These are phyloP conservation scores for Mus spicilegus DNA, from an alignment of 2,113 vertebrate genomes.

Conservation along the genomic window DNA sequence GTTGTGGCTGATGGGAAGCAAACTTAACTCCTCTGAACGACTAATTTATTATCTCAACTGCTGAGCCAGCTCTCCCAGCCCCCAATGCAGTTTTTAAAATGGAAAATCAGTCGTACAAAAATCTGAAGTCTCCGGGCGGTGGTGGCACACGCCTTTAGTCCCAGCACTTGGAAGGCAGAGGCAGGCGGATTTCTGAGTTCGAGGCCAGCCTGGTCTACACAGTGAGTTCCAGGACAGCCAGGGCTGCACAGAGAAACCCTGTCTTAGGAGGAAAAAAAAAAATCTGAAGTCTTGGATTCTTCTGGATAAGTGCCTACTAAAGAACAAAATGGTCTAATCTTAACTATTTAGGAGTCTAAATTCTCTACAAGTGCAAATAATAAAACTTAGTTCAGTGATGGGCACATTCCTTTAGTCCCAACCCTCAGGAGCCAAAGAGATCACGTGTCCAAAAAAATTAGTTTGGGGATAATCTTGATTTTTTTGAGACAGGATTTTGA, in stretches of 20 bases:
- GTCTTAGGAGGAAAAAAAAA: neutral
- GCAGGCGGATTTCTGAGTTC: too few relatives aligned
- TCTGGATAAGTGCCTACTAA: slow-evolving; percentile 19
- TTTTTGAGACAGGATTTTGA: neutral
- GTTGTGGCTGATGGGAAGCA: neutral
- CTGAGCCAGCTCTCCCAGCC: neutral
- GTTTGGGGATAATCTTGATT: neutral
- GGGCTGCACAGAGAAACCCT: too few relatives aligned
- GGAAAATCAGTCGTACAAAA: slow-evolving; percentile 48
- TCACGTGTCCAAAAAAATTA: neutral
- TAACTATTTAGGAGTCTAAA: slow-evolving; percentile 2
- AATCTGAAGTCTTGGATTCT: slow-evolving; percentile 2
- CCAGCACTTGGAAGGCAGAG: too few relatives aligned
- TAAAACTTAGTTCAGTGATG: neutral
- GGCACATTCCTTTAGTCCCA: neutral
- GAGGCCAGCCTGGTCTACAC: too few relatives aligned
- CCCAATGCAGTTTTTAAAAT: neutral
- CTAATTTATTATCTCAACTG: neutral
- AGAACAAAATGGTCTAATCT: slow-evolving; percentile 45
- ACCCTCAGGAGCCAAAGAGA: neutral
- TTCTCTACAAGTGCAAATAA: slow-evolving; percentile 18
- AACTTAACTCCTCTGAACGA: neutral
- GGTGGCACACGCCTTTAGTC: too few relatives aligned
- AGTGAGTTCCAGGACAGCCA: too few relatives aligned
- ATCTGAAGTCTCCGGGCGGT: neutral